Conservation (phyloP, 37 sponge, comb jelly and placozoan genomes). For the Aplysina aerophoba region DNA sequence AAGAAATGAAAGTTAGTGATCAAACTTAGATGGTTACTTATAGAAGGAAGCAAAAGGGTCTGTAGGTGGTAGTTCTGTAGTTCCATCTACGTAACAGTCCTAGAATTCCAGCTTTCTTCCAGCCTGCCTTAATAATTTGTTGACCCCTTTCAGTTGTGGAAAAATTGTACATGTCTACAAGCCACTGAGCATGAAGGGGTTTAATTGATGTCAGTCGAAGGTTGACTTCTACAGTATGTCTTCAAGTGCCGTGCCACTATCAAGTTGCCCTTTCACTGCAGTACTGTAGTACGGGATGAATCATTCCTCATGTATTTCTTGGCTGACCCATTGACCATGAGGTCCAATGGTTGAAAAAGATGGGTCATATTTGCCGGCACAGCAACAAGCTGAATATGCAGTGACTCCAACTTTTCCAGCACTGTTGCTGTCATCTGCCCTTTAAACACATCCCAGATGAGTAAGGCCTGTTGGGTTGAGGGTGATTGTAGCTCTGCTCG, state of each 20-base stretch:
- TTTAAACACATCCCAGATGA: constrained; percentile 67
- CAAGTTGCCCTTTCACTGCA: constrained; percentile 38
- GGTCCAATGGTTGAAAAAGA: constrained; percentile 58
- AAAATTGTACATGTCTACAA: constrained; percentile 46
- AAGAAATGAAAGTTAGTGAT: no score
- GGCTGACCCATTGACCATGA: constrained; percentile 52
- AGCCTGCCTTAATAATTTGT: constrained; percentile 32
- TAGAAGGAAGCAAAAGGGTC: constrained; percentile 28
- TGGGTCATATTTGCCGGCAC: constrained; percentile 73
- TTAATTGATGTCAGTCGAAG: constrained; percentile 35
- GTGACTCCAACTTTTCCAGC: constrained; percentile 26
- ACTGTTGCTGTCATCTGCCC: constrained; percentile 57
- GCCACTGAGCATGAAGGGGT: constrained; percentile 59
- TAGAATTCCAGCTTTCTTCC: constrained; percentile 31
- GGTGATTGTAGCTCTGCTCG: constrained; percentile 32
- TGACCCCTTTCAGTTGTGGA: no score
- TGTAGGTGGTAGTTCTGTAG: constrained; percentile 18
- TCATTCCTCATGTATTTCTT: no score
- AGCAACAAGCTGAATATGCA: constrained; percentile 49
- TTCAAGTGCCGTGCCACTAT: constrained; percentile 37
- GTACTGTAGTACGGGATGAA: constrained; percentile 38
- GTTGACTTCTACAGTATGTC: constrained; percentile 57
- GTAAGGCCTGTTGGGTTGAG: constrained; percentile 30
- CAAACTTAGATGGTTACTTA: no score
- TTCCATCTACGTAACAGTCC: constrained; percentile 39